Conservation (phyloP, 2,113 vertebrate species). For the Emberiza fucata region DNA sequence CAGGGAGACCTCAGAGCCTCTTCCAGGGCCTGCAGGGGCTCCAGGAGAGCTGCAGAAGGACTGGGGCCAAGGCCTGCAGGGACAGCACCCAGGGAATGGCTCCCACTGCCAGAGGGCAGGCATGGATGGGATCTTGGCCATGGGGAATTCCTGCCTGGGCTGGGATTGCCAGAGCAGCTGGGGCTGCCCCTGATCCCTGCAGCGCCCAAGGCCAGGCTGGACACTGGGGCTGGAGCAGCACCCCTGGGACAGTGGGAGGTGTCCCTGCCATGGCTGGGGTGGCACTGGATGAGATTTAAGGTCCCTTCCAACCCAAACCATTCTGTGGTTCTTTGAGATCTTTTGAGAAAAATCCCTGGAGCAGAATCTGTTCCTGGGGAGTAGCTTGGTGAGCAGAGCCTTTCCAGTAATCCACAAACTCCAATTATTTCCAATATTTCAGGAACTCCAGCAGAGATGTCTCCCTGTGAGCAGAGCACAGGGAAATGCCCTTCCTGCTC, state of each 20-base stretch:
- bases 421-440: not conserved
- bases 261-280: not conserved
- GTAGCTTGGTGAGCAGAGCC: not conserved
- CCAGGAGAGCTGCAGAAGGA: not conserved
- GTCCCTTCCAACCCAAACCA: not conserved
- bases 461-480: not conserved
- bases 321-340: not conserved
- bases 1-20: fast-evolving
- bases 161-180: not conserved
- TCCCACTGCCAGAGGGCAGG: not conserved
- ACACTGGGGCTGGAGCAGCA: not conserved
- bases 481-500: not conserved
- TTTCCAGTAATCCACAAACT: not conserved
- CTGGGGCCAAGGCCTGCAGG: not conserved
- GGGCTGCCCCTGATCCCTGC: not conserved
- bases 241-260: fast-evolving
- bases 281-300: not conserved
- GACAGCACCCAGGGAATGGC: not conserved
- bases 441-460: not conserved
- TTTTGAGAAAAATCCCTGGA: not conserved
- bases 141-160: not conserved
- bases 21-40: fast-evolving
- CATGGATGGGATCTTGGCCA: not conserved
- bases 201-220: not conserved
- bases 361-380: not conserved